Evolutionary conservation across 2,113 vertebrate genomes (phyloP), one percentile per base, ranked within the genome.

Genomic region (Aptenodytes patagonicus): DNA sequence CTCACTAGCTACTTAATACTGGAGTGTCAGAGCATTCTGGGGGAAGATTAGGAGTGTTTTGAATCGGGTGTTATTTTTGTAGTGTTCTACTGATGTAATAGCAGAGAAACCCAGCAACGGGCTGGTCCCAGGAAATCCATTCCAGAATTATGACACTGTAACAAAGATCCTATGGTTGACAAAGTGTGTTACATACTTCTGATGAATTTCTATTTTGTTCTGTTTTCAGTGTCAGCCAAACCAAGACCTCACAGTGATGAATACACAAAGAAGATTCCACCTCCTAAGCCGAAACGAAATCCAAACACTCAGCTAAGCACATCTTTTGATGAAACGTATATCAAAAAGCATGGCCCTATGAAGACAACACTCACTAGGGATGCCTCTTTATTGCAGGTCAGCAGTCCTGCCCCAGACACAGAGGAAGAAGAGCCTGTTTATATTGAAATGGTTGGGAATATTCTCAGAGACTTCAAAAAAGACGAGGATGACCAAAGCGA

Each of bases 371-470:
- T 99, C 52, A 96, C 98, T 13, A 98, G 98, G 91, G 98, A 99
- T 81, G 97, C 98, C 40, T 98, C 99, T 0, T 98, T 98, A 4
- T 99, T 98, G 0, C 99, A 98, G 76, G 98, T 98, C 79, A 98
- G 98, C 96, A 98, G 98, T 93, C 98, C 98, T 3, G 97, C 98
- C 54, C 95, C 96, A 61, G 99, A 99, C 93, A 97, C 98, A 1
- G 99, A 99, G 10, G 99, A 99, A 31, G 98, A 99, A 46, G 99
- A 99, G 92, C 99, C 99, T 2, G 99, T 99, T 83, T 99, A 99
- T 97, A 99, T 99, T 36, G 99, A 99, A 98, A 99, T 99, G 99
- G 99, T 99, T 93, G 99, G 99, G 46, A 99, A 99, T 97, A 98
- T 99, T 82, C 97, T 99, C 87, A 97, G 98, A 81, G 99, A 99